phyloP scores from a whole-genome alignment of 1,140 invertebrate species.

The Zaprionus capensis region DNA sequence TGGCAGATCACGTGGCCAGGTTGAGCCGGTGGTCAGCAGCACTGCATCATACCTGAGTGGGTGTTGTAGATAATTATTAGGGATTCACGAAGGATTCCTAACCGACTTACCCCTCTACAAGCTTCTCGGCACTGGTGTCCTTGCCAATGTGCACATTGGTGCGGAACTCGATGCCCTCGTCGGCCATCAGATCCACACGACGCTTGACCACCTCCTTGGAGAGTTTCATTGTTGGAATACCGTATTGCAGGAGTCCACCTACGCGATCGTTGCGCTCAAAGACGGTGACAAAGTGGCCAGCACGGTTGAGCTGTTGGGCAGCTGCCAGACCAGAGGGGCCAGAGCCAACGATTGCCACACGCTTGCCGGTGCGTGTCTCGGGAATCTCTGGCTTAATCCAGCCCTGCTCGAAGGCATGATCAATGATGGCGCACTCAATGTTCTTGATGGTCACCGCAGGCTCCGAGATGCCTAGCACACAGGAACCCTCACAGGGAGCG shows the following conservation, averaged over 20 bases:
- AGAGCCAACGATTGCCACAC: constrained; percentile 96
- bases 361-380: constrained; percentile 90
- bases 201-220: constrained; percentile 96
- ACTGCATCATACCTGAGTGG: constrained; percentile 91
- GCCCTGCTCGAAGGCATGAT: constrained; percentile 98
- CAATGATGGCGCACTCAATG: constrained; percentile 99
- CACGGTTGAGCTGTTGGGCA: constrained; percentile 97
- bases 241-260: constrained; percentile 98
- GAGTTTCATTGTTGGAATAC: constrained; percentile 99
- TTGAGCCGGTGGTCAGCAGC: constrained; percentile 96
- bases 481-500: constrained; percentile 99
- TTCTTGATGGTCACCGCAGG: constrained; percentile 99
- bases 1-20: constrained; percentile 96
- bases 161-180: constrained; percentile 96
- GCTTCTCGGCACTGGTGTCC: constrained; percentile 91
- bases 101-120: constrained; percentile 84
- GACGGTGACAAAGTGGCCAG: constrained; percentile 95
- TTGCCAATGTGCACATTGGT: constrained; percentile 96
- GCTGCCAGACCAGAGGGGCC: constrained; percentile 97
- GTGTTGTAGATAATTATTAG: constrained; percentile 36
- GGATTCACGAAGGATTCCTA: background rate
- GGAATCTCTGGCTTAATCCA: constrained; percentile 93
- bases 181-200: constrained; percentile 93
- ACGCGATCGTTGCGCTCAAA: constrained; percentile 98
- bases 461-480: constrained; percentile 97